These are phyloP conservation scores for Caretta caretta DNA, from an alignment of 2,113 vertebrate species.

Conservation along the genomic window DNA sequence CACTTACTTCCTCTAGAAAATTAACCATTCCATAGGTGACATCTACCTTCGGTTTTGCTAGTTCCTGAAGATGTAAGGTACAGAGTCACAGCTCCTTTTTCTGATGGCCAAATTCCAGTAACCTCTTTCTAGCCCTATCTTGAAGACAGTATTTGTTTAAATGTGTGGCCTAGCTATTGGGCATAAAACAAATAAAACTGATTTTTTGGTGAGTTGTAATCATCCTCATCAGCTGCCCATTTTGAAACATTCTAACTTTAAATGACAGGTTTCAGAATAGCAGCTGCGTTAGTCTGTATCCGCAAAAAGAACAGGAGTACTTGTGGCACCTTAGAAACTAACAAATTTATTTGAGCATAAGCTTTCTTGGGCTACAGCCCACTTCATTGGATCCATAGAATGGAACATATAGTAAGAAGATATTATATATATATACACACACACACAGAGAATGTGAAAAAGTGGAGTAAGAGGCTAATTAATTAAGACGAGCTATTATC, in stretches of 20 bases:
- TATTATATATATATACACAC: too few relatives aligned
- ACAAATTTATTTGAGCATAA: too few relatives aligned
- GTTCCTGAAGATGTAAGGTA: neutral
- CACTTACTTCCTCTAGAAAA: neutral
- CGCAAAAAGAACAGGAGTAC: too few relatives aligned
- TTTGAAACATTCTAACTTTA: slow-evolving; percentile 24
- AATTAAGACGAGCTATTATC: too few relatives aligned
- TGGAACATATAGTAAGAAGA: too few relatives aligned
- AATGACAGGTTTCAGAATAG: neutral
- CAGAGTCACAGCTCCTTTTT: neutral
- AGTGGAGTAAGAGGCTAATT: too few relatives aligned
- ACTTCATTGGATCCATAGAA: too few relatives aligned
- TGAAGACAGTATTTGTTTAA: slow-evolving; percentile 64
- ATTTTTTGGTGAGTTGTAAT: slow-evolving; percentile 46
- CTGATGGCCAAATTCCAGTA: neutral
- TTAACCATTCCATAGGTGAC: neutral
- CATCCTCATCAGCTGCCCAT: slow-evolving; percentile 44
- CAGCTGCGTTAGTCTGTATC: too few relatives aligned
- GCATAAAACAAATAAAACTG: slow-evolving; percentile 53
- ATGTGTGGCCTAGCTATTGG: slow-evolving; percentile 55
- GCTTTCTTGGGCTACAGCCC: too few relatives aligned
- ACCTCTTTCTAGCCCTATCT: neutral
- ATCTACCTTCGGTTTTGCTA: neutral
- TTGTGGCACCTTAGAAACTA: too few relatives aligned
- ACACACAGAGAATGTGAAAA: too few relatives aligned